Base-by-base conservation (phyloP, 2,888 invertebrate species). In the Carterocephalus palaemon region DNA sequence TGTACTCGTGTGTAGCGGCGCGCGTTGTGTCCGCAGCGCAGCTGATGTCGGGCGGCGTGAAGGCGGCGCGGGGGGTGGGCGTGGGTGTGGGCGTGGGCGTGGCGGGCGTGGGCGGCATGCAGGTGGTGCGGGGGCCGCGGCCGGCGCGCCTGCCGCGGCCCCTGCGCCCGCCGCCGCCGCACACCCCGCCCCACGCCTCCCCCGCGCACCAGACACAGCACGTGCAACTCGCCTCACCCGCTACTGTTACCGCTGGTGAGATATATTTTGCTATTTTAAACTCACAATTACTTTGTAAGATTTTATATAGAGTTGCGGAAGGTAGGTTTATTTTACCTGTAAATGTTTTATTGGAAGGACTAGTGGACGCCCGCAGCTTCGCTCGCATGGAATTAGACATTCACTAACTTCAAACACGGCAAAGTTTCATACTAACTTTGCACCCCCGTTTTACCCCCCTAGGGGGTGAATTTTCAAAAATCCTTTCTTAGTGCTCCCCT, bases 1-100 rank as follows among this genome's bases (percentile, higher is more conserved):
- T 41, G 41, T 41, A 41, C 41, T 24, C 33, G 41, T 41, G 41
- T 41, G 17, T 41, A 41, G 41, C 41, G 41, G 41, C 41, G 42
- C 42, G 42, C 42, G 42, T 42, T 34, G 24, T 31, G 42, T 41
- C 41, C 41, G n/a, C 65, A 90, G 90, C 90, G 58, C 90, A 92
- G 76, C 77, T 92, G 63, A 90, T 92, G 79, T 83, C 90, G 43
- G 87, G 91, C 54, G 89, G 91, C 49, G 90, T 92, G 69, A 92
- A 92, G 73, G 90, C 81, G 20, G 74, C 70, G 20, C 60, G 66
- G 42, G 71, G 81, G 5, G 76, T 79, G 16, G 54, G 55, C n/a
- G 32, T 57, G 22, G 77, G 80, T 61, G 79, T 78, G 52, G 72
- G 81, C 62, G 79, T 81, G 56, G 67, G 82, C 1, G 62, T 63